Percentiles rank a stretch among this genome's conserved stretches.
phyloP scores from a whole-genome alignment of 2,113 vertebrate species.

The Grus americana region DNA sequence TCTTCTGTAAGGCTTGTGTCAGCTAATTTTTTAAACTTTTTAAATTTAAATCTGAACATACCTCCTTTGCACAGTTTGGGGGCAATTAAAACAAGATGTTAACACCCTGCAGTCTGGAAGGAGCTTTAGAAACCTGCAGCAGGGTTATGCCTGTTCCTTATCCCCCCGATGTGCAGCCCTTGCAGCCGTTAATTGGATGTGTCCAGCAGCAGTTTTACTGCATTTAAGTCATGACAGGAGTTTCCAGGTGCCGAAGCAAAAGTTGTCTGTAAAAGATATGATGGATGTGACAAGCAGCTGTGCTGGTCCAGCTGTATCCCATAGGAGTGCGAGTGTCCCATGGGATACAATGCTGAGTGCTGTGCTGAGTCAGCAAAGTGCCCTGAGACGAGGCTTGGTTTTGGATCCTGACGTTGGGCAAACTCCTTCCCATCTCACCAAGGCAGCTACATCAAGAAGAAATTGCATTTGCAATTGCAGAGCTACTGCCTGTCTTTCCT shows the following conservation, averaged over 20 bases:
- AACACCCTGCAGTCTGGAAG: background rate
- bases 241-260: background rate
- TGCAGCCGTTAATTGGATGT: rapidly evolving
- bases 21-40: background rate
- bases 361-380: background rate
- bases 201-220: background rate
- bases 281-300: rapidly evolving
- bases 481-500: background rate
- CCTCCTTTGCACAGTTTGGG: background rate
- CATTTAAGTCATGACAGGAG: background rate
- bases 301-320: background rate
- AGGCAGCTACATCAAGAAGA: background rate
- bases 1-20: background rate
- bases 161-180: background rate
- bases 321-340: background rate
- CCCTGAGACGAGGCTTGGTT: background rate
- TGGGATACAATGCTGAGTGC: background rate
- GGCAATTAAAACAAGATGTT: background rate
- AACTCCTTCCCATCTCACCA: background rate
- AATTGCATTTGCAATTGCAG: background rate
- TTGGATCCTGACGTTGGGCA: background rate
- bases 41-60: background rate
- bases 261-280: background rate
- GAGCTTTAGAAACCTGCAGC: background rate
- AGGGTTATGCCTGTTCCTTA: background rate